A percentile compares a stretch with the other conserved stretches of the same genome.
phyloP scores from a whole-genome alignment of 2,113 vertebrate genomes.

The Sterrhoptilus dennistouni region DNA sequence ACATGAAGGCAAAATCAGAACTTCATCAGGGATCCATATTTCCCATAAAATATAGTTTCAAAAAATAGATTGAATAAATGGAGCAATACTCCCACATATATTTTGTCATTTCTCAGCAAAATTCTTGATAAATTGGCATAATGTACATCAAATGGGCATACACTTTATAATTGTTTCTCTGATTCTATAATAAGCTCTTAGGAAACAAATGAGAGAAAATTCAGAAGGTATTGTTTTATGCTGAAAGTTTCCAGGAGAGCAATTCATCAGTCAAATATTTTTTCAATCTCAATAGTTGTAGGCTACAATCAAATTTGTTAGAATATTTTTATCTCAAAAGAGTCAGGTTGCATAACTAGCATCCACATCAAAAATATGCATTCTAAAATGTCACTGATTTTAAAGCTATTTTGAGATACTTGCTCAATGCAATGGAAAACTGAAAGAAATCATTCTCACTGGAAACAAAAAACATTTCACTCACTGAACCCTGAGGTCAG shows the following conservation, averaged over 20 bases:
- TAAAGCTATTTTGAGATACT: not conserved
- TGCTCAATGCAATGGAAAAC: not conserved
- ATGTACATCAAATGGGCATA: not conserved
- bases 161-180: not conserved
- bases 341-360: not conserved
- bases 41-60: not conserved
- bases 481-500: not conserved
- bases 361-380: not conserved
- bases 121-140: not conserved
- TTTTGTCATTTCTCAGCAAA: not conserved
- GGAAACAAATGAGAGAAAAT: not conserved
- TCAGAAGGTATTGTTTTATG: not conserved
- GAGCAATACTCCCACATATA: not conserved
- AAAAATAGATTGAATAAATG: not conserved
- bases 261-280: not conserved
- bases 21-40: not conserved
- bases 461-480: not conserved
- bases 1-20: not conserved
- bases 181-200: not conserved
- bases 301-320: not conserved
- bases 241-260: not conserved
- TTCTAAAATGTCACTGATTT: constrained; percentile 25
- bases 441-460: not conserved
- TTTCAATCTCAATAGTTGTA: not conserved
- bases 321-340: not conserved